Evolutionary conservation across 2,888 invertebrate species (phyloP), one percentile per base, ranked within the genome.

Genomic region (Drosophila nr. medialis): DNA sequence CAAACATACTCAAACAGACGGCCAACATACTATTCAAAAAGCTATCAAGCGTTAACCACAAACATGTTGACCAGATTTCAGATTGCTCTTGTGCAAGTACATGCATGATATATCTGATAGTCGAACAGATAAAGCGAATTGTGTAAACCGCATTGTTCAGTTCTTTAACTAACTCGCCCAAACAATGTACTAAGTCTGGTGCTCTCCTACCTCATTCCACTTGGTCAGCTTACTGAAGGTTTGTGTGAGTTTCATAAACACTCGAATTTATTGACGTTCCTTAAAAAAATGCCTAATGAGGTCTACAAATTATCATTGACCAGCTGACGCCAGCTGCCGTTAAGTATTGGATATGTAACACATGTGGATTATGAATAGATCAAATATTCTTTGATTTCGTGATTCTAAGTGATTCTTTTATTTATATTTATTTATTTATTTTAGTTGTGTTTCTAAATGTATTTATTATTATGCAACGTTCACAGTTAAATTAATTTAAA

Each of bases 1-100:
- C 15, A 51, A 6, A 45, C 24, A 29, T 11, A 56, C 24, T 15
- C 45, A 30, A 42, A 42, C 30, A 55, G 61, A 58, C 55, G 36
- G 58, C 62, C 64, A 81, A 78, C 69, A 78, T 66, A 60, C 67
- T 60, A 78, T 78, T 81, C 61, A 83, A 76, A 76, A 88, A 75
- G 80, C 90, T 72, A 85, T 88, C 83, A 82, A 59, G 74, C 56
- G 77, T 88, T 88, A 71, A 88, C 84, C 84, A 64, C 90, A 90
- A 90, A 85, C 79, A 85, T 85, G 90, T 85, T 85, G 83, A 65
- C 54, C 65, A 70, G 60, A 69, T 81, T 78, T 59, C 58, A 64
- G 77, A 86, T 69, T 64, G 50, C 34, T 53, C 40, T 62, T 67
- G 58, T 59, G 58, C 24, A 51, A 61, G 40, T 72, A 64, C 55